A percentile compares a stretch with the other conserved stretches of the same genome.
Conservation (phyloP, 2,797 vertebrate genomes). For the Carcharodon carcharias region DNA sequence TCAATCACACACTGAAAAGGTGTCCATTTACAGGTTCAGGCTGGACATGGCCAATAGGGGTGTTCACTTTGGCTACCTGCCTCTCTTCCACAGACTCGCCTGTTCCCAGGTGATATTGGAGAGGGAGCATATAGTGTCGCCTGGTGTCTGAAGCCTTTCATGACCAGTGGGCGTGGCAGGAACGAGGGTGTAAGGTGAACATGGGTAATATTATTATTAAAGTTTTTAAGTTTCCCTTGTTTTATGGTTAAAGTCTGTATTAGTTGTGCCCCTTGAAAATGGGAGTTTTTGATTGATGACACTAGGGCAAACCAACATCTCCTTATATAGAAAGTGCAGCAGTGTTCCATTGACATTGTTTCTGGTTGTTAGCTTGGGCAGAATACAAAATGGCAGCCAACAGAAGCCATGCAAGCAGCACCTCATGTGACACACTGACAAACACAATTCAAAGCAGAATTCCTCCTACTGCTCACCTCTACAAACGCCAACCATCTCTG, state of each 20-base stretch:
- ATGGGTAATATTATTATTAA: neutral
- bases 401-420: neutral
- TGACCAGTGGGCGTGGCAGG: neutral
- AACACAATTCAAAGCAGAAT: neutral
- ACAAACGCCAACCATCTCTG: neutral
- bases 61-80: neutral
- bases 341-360: neutral
- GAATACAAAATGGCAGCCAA: neutral
- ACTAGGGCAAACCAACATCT: too few relatives aligned
- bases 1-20: neutral
- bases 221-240: neutral
- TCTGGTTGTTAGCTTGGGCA: too few relatives aligned
- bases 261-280: neutral
- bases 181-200: neutral
- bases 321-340: too few relatives aligned
- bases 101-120: neutral
- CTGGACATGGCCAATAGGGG: neutral
- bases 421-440: neutral
- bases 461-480: neutral
- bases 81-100: neutral
- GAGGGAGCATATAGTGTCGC: too few relatives aligned
- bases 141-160: neutral
- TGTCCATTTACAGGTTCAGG: neutral
- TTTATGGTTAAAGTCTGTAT: neutral
- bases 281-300: neutral